A percentile compares a stretch with the other conserved stretches of the same genome.
Conservation (phyloP, 2,797 vertebrate species). For the Microhierax caerulescens region DNA sequence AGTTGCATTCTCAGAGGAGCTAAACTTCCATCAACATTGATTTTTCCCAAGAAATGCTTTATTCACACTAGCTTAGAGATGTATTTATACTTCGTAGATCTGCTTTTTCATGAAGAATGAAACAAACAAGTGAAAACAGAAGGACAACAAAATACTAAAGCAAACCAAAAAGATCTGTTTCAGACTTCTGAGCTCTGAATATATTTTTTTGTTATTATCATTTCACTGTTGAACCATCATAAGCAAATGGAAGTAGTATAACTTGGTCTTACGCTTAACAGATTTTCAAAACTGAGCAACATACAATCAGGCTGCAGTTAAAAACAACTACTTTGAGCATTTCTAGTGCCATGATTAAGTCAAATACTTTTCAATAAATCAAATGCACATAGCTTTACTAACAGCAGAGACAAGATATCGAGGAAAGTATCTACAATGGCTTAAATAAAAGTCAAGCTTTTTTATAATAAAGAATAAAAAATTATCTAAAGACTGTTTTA, state of each 20-base stretch:
- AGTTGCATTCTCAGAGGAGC: background rate
- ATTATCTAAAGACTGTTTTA: conserved; percentile 38
- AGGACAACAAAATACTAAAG: background rate
- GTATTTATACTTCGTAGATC: background rate
- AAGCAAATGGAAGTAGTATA: background rate
- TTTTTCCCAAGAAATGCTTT: background rate
- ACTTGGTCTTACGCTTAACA: background rate
- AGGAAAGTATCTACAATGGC: background rate
- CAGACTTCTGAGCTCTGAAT: background rate
- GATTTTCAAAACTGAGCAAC: background rate
- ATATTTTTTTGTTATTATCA: background rate
- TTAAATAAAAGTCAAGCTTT: conserved; percentile 24
- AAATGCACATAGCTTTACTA: background rate
- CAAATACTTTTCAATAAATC: background rate
- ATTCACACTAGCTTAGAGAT: background rate
- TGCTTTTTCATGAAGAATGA: background rate
- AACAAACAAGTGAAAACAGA: background rate
- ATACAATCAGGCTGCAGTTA: background rate
- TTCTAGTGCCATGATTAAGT: background rate
- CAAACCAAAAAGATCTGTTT: background rate
- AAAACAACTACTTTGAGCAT: background rate
- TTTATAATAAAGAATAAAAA: conserved; percentile 33
- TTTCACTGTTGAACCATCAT: background rate
- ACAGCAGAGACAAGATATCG: background rate
- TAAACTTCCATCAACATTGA: background rate